These are phyloP conservation scores for Archegozetes longisetosus DNA, from an alignment of 1,140 invertebrate species.

Conservation along the genomic window DNA sequence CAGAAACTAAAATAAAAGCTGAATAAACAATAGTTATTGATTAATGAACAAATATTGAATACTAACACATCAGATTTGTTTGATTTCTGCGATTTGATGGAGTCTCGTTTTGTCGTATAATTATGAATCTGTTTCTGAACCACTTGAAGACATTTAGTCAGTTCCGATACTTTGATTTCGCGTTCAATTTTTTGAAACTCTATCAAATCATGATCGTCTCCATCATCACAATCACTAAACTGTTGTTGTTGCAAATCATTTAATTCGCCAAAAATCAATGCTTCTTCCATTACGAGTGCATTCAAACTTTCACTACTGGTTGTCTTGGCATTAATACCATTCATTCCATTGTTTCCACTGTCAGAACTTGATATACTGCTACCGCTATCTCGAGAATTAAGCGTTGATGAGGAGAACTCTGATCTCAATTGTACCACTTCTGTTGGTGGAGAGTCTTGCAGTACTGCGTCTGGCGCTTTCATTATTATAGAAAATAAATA, in stretches of 20 bases:
- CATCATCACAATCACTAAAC: not conserved
- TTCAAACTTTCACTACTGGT: not conserved
- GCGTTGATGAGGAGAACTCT: no score
- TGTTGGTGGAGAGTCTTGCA: no score
- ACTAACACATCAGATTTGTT: no score
- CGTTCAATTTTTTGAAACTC: constrained; percentile 15
- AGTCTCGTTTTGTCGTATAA: not conserved
- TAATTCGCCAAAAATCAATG: not conserved
- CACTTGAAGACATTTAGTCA: constrained; percentile 5
- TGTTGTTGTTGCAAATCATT: not conserved
- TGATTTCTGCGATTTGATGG: not conserved
- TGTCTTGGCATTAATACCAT: no score
- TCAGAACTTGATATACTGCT: no score
- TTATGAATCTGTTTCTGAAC: constrained; percentile 14
- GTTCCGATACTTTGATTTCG: constrained; percentile 15
- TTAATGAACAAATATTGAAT: not conserved
- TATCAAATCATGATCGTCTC: constrained; percentile 13
- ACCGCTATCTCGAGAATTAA: no score
- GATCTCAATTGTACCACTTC: no score
- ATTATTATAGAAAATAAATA: no score
- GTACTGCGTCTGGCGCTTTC: no score
- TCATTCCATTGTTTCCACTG: no score
- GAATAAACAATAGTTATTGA: not conserved
- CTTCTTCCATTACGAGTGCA: not conserved
- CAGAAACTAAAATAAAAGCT: no score